Conservation (phyloP, 2,113 vertebrate species). For the Larimichthys polyactis region DNA sequence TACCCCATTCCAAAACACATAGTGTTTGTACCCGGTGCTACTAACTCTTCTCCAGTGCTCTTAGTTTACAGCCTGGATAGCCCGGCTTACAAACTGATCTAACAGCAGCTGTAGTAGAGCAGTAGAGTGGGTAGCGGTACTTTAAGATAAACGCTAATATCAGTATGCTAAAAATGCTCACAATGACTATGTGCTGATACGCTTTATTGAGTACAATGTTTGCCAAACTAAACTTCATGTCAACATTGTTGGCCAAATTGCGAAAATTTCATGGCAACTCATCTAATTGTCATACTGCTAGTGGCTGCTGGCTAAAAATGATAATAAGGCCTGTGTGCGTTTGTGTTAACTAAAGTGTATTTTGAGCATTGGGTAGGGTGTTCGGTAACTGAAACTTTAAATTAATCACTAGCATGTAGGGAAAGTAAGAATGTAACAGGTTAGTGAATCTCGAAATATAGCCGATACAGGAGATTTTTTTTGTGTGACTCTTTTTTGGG, state of each 20-base stretch:
- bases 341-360: neutral
- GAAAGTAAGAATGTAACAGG: no score
- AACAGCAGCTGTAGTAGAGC: no score
- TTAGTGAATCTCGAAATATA: neutral
- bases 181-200: neutral
- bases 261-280: neutral
- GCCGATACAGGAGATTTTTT: neutral
- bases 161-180: neutral
- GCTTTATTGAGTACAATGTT: neutral
- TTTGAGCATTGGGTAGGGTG: neutral
- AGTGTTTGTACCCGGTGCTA: no score
- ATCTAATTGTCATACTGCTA: neutral
- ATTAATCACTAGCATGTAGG: neutral
- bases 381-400: neutral
- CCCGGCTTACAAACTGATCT: no score
- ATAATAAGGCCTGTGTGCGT: neutral
- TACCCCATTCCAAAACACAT: no score
- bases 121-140: neutral
- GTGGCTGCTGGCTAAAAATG: neutral
- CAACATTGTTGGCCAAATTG: neutral
- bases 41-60: no score
- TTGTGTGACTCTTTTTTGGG: neutral
- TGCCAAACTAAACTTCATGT: neutral
- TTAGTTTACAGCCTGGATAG: no score
- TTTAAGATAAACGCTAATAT: neutral